phyloP scores from a whole-genome alignment of 2,797 vertebrate genomes.

The Synaphobranchus kaupii region DNA sequence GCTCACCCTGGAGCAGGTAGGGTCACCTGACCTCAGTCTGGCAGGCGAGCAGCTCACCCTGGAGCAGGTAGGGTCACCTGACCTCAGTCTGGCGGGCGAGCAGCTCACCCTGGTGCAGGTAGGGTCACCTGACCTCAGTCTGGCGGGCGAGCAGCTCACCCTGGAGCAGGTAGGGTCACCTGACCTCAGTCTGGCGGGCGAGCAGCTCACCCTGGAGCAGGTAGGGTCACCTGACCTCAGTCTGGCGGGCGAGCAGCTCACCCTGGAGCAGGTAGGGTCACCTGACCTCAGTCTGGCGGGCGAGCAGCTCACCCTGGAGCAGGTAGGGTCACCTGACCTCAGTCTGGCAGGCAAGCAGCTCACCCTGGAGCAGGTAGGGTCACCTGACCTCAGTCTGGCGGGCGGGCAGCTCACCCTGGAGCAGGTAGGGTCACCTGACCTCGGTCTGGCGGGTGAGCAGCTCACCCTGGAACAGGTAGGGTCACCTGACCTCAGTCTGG shows the following conservation, averaged over 20 bases:
- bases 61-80: conserved; percentile 81
- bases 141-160: conserved; percentile 86
- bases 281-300: background rate
- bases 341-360: conserved; percentile 80
- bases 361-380: conserved; percentile 92
- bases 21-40: background rate
- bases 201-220: conserved; percentile 98
- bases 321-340: conserved; percentile 69
- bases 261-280: conserved; percentile 88
- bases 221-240: conserved; percentile 57
- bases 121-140: background rate
- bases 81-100: conserved; percentile 54
- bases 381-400: background rate
- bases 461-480: conserved; percentile 96
- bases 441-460: conserved; percentile 71
- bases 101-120: conserved; percentile 99
- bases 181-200: background rate
- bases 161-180: conserved; percentile 85
- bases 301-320: conserved; percentile 98
- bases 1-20: conserved; percentile 96
- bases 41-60: conserved; percentile 90
- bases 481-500: background rate
- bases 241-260: conserved; percentile 84
- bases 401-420: conserved; percentile 96
- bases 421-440: conserved; percentile 74